Percentiles rank a stretch among this genome's conserved stretches.
These are phyloP conservation scores for Hyles vespertilio DNA, from an alignment of 1,140 invertebrate genomes.

Conservation along the genomic window DNA sequence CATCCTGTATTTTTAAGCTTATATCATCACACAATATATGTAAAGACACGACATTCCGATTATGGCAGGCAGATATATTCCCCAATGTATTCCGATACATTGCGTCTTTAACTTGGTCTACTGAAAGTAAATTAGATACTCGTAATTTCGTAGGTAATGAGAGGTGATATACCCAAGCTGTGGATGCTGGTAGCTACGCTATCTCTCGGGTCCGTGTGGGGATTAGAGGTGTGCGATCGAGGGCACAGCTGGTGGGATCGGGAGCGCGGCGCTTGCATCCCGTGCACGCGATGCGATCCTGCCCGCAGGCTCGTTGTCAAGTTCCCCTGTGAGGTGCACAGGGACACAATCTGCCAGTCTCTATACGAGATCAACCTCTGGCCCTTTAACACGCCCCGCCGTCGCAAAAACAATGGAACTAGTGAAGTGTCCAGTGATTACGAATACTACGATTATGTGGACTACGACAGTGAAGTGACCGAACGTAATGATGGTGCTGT, in stretches of 20 bases:
- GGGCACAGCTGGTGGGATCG: constrained; percentile 77
- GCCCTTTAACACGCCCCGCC: constrained; percentile 63
- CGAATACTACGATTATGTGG: constrained; percentile 56
- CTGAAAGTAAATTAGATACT: too few species aligned
- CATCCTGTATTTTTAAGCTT: too few species aligned
- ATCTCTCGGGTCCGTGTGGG: constrained; percentile 50
- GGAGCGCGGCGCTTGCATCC: constrained; percentile 74
- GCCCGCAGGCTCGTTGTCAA: constrained; percentile 74
- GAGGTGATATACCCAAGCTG: constrained; percentile 50
- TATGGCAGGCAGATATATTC: too few species aligned
- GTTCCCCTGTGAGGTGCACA: constrained; percentile 79
- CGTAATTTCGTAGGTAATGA: constrained; percentile 56
- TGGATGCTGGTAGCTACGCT: constrained; percentile 58
- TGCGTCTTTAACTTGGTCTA: too few species aligned
- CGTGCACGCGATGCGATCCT: constrained; percentile 79
- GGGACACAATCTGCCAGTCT: constrained; percentile 80
- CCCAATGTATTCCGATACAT: too few species aligned
- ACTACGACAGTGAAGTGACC: constrained; percentile 61
- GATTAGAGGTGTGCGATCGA: constrained; percentile 65
- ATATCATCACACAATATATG: too few species aligned
- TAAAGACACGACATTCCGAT: too few species aligned
- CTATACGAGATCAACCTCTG: constrained; percentile 77
- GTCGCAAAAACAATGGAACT: constrained; percentile 42
- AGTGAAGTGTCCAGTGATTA: constrained; percentile 54
- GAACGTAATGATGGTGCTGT: constrained; percentile 42